phyloP scores from a whole-genome alignment of 2,797 vertebrate genomes.

The Rhodeus uyekii region DNA sequence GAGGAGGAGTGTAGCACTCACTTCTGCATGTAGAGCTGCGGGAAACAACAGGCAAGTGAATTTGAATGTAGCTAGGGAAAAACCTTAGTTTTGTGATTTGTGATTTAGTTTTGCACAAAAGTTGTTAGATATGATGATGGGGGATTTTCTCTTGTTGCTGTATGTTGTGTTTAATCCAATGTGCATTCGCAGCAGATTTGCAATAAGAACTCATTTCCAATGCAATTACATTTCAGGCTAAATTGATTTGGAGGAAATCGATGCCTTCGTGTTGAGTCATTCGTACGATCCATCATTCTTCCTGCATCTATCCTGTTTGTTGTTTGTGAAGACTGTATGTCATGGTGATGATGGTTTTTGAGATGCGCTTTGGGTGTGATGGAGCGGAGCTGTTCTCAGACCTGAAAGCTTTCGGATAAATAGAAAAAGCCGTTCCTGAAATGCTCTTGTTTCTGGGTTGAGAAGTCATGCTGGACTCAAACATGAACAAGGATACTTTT shows the following conservation, averaged over 20 bases:
- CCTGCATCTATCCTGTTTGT: not conserved
- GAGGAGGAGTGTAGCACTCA: conserved; percentile 11
- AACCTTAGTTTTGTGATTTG: not conserved
- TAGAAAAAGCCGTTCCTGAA: conserved; percentile 47
- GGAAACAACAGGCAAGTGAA: conserved; percentile 36
- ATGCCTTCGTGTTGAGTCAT: conserved; percentile 59
- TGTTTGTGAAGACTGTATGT: conserved; percentile 51
- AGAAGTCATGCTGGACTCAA: conserved; percentile 21
- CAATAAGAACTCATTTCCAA: conserved; percentile 29
- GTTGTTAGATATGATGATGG: not conserved
- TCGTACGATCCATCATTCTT: not conserved
- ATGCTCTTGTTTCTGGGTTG: conserved; percentile 57
- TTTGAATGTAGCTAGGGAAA: not conserved
- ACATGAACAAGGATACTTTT: not conserved
- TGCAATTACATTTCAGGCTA: conserved; percentile 56
- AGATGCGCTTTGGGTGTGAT: conserved; percentile 66
- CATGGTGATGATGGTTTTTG: conserved; percentile 62
- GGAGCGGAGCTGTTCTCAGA: conserved; percentile 50
- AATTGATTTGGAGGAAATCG: conserved; percentile 66
- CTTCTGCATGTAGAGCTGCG: not conserved
- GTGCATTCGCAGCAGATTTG: not conserved
- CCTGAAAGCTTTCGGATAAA: conserved; percentile 68
- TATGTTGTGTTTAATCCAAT: not conserved
- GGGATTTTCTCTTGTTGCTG: not conserved
- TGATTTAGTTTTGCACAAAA: not conserved